Evolutionary conservation across 2,888 invertebrate genomes (phyloP).

Genomic region (Diarsia rubi): DNA sequence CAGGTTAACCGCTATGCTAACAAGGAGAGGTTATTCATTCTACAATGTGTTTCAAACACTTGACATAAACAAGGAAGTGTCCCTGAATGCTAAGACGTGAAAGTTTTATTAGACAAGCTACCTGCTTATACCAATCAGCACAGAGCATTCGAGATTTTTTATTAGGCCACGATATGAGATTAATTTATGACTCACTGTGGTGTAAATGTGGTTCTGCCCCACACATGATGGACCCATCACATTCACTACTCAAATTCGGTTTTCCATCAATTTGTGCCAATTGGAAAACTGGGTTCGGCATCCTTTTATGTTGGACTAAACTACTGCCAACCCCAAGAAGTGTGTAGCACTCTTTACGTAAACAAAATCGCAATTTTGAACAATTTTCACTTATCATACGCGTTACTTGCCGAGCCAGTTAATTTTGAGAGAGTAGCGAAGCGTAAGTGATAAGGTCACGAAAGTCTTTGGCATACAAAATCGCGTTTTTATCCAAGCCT

Average conservation of each 20-base stretch:
- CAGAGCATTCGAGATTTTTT: neutral
- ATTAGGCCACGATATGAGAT: neutral
- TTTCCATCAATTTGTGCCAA: neutral
- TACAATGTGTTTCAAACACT: slow-evolving; percentile 46
- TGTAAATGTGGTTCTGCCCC: neutral
- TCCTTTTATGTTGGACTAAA: neutral
- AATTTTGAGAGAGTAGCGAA: slow-evolving; percentile 50
- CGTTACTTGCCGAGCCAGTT: slow-evolving; percentile 54
- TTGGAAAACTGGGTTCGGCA: neutral
- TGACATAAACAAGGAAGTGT: slow-evolving; percentile 53
- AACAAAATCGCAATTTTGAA: slow-evolving; percentile 61
- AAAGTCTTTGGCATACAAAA: slow-evolving; percentile 39
- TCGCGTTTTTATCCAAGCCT: slow-evolving; percentile 48
- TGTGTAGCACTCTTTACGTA: slow-evolving; percentile 24
- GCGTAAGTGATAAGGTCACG: slow-evolving; percentile 61
- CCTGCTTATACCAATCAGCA: neutral
- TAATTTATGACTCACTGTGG: neutral
- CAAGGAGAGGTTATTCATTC: slow-evolving; percentile 50
- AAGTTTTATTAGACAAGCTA: slow-evolving; percentile 41
- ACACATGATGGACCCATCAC: neutral
- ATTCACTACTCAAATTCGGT: neutral
- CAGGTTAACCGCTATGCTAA: slow-evolving; percentile 25
- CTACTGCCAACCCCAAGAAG: neutral
- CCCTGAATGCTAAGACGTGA: slow-evolving; percentile 32
- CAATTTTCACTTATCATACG: slow-evolving; percentile 61